phyloP scores from a whole-genome alignment of 2,888 invertebrate genomes.

The Adelognathus sp. region DNA sequence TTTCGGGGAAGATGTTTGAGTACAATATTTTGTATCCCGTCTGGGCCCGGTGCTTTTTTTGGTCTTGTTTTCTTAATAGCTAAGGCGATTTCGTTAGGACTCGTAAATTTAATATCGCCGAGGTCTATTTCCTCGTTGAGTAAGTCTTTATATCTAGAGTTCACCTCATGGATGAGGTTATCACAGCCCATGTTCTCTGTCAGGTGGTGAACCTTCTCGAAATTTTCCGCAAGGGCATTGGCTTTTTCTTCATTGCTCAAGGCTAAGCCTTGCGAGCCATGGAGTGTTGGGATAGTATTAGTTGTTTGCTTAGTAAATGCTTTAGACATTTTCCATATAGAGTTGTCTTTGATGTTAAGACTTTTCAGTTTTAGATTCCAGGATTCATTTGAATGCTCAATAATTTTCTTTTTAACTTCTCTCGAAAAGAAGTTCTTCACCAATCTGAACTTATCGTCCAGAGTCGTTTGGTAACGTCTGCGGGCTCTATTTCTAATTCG shows the following conservation, averaged over 20 bases:
- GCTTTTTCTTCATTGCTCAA: no score
- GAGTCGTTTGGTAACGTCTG: not conserved
- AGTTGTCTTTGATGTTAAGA: slow-evolving; percentile 32
- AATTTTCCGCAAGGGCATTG: no score
- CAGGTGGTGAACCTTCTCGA: no score
- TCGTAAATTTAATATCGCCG: no score
- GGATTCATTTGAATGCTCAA: slow-evolving; percentile 9
- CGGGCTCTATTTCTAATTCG: not conserved
- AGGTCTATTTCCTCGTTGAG: no score
- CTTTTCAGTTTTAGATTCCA: slow-evolving; percentile 46
- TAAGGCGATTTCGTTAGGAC: no score
- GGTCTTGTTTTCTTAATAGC: not conserved
- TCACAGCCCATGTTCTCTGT: no score
- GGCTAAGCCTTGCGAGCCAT: no score
- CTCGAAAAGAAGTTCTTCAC: not conserved
- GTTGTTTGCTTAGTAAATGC: slow-evolving; percentile 26
- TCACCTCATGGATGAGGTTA: no score
- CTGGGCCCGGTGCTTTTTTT: not conserved
- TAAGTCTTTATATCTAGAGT: no score
- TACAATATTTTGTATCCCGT: not conserved
- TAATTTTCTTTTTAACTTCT: not conserved
- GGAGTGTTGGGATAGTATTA: slow-evolving; percentile 36
- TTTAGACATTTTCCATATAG: slow-evolving; percentile 55
- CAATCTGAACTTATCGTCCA: not conserved
- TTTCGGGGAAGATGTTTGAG: not conserved